Evolutionary conservation across 2,888 invertebrate species (phyloP).

Genomic region (Apotomis capreana): DNA sequence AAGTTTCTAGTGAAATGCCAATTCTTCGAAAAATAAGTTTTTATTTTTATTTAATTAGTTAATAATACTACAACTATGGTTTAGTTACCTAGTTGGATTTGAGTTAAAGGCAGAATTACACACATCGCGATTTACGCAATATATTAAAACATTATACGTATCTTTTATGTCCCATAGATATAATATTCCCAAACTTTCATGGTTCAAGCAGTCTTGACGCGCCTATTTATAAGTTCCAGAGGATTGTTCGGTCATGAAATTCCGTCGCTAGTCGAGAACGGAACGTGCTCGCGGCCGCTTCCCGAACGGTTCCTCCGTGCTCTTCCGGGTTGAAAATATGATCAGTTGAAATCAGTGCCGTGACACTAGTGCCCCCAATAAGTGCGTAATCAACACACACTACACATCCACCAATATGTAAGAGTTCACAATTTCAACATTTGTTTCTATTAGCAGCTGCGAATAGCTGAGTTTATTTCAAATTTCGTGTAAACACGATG

Average conservation of each 20-base stretch:
- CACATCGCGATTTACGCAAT: too few relatives aligned
- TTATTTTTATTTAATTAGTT: too few relatives aligned
- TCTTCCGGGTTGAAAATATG: conserved; percentile 55
- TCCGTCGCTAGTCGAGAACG: conserved; percentile 71
- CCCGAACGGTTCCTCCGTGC: conserved; percentile 44
- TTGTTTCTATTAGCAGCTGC: conserved; percentile 35
- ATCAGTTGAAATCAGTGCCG: conserved; percentile 58
- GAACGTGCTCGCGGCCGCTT: conserved; percentile 66
- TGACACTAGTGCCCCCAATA: conserved; percentile 57
- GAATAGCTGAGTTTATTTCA: conserved; percentile 39
- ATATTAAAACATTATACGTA: not conserved
- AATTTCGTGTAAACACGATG: conserved; percentile 37
- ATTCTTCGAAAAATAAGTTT: not conserved
- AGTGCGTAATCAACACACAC: conserved; percentile 64
- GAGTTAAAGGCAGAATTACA: too few relatives aligned
- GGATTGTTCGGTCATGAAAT: conserved; percentile 73
- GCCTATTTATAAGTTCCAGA: conserved; percentile 84
- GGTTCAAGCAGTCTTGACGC: conserved; percentile 63
- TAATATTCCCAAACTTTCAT: conserved; percentile 52
- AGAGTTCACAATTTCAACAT: conserved; percentile 45
- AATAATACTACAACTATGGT: too few relatives aligned
- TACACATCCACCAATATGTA: conserved; percentile 52
- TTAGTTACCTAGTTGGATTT: too few relatives aligned
- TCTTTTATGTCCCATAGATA: not conserved
- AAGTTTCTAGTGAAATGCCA: not conserved